These are phyloP conservation scores for Acanthoscelides obtectus DNA, from an alignment of 2,888 invertebrate genomes.

Conservation along the genomic window DNA sequence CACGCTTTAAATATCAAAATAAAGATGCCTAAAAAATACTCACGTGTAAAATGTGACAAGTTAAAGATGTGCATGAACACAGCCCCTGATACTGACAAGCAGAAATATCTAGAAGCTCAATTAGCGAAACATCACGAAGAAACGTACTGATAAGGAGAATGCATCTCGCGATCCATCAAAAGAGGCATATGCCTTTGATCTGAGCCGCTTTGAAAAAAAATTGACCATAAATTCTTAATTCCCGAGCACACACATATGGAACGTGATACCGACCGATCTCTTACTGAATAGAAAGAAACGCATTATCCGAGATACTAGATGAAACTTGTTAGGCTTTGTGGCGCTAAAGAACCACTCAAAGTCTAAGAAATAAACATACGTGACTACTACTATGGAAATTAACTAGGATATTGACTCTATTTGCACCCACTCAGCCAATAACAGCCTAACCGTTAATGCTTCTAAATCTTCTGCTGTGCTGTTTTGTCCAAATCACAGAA, in stretches of 20 bases:
- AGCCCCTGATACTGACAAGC: background rate
- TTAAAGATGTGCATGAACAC: conserved; percentile 4
- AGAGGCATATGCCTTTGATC: conserved; percentile 9
- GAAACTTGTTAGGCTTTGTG: conserved; percentile 12
- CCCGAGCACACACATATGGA: conserved; percentile 19
- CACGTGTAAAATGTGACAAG: conserved; percentile 11
- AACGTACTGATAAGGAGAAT: conserved; percentile 4
- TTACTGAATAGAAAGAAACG: conserved; percentile 17
- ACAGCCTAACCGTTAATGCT: too few species aligned
- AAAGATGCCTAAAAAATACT: conserved; percentile 11
- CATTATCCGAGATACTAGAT: conserved; percentile 18
- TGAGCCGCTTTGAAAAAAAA: background rate
- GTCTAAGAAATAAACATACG: conserved; percentile 9
- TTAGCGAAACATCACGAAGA: too few species aligned
- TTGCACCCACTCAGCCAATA: too few species aligned
- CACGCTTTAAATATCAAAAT: conserved; percentile 6
- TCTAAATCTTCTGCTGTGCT: too few species aligned
- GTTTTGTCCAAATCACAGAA: too few species aligned
- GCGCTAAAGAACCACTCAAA: too few species aligned
- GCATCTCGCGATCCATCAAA: background rate
- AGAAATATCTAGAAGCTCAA: too few species aligned
- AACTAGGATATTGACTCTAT: too few species aligned
- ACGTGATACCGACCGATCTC: conserved; percentile 16
- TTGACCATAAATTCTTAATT: conserved; percentile 16
- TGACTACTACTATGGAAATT: too few species aligned